Conservation (phyloP, 2,113 vertebrate species). For the Mungos mungo region DNA sequence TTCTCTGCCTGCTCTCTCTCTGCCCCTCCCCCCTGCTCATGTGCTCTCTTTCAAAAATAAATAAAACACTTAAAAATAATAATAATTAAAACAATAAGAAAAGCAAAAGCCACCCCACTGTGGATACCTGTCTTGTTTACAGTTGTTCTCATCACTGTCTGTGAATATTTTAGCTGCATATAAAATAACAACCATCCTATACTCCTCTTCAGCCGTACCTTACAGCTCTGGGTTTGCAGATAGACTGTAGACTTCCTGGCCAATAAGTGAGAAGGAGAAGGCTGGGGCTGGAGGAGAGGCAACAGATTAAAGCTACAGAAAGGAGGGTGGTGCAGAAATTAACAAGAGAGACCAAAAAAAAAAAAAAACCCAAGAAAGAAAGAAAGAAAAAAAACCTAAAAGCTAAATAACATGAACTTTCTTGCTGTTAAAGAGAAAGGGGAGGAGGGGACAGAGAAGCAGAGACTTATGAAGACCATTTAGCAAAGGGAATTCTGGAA, state of each 20-base stretch:
- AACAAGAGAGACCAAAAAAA: background rate
- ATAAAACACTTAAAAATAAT: no score
- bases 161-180: constrained; percentile 38
- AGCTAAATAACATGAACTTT: background rate
- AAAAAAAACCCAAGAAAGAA: background rate
- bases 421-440: background rate
- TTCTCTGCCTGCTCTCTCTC: no score
- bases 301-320: background rate
- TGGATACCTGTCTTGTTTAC: constrained; percentile 9
- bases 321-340: background rate
- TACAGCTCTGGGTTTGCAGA: background rate
- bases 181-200: background rate
- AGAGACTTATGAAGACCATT: background rate
- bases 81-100: background rate
- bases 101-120: background rate
- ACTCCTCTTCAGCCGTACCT: background rate
- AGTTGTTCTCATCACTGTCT: constrained; percentile 2
- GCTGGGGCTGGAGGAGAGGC: background rate
- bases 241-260: background rate
- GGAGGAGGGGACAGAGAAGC: background rate
- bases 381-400: background rate
- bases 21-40: no score
- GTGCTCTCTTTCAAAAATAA: no score
- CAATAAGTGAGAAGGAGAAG: background rate
- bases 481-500: background rate